Evolutionary conservation across 1,140 invertebrate species (phyloP).

Genomic region (Zaprionus vittiger): DNA sequence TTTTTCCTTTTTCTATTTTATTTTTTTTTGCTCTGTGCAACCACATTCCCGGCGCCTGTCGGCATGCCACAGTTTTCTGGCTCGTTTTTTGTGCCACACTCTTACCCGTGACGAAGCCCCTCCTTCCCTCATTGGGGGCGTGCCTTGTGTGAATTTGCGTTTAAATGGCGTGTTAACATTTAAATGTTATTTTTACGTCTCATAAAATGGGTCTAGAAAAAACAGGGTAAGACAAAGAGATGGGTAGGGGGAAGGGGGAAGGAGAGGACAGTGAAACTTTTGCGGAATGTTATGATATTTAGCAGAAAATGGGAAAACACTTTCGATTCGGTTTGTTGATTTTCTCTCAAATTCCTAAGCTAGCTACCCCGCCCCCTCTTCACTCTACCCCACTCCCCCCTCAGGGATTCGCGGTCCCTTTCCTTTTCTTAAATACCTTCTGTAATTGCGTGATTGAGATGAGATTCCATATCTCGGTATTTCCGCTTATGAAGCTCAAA

Average conservation of each 20-base stretch:
- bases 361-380: neutral
- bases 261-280: conserved; percentile 37
- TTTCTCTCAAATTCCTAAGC: neutral
- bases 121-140: no score
- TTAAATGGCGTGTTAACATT: conserved; percentile 79
- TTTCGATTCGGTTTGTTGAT: conserved; percentile 9
- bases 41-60: conserved; percentile 67
- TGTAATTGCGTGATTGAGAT: conserved; percentile 22
- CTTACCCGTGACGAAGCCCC: neutral
- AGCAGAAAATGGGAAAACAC: conserved; percentile 23
- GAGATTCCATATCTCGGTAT: conserved; percentile 22
- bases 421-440: conserved; percentile 8
- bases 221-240: conserved; percentile 20
- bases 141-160: conserved; percentile 62
- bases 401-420: neutral
- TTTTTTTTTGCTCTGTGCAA: conserved; percentile 26
- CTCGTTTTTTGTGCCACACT: conserved; percentile 40
- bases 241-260: no score
- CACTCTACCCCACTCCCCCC: no score
- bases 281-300: conserved; percentile 58
- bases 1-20: conserved; percentile 11
- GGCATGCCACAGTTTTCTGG: conserved; percentile 65
- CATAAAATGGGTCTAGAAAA: conserved; percentile 67
- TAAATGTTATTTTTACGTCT: conserved; percentile 78
- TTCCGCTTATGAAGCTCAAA: conserved; percentile 1